Conservation (phyloP, 1,140 invertebrate genomes). For the Augochlora pura region DNA sequence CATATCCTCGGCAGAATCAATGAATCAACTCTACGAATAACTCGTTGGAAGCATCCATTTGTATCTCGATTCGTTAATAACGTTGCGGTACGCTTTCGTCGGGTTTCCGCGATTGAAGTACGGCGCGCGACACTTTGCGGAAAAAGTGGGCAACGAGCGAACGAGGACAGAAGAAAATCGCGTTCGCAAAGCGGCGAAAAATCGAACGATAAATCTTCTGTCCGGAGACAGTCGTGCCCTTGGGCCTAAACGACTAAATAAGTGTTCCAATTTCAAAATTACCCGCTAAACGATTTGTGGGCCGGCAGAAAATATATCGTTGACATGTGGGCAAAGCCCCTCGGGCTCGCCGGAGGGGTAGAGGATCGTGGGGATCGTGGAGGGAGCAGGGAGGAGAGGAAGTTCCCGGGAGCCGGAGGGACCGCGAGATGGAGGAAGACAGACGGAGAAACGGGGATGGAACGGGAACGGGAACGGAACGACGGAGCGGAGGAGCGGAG, state of each 20-base stretch:
- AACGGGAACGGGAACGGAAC: neutral
- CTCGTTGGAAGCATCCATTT: slow-evolving; percentile 21
- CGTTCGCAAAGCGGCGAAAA: slow-evolving; percentile 61
- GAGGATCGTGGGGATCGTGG: no score
- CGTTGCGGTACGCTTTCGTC: neutral
- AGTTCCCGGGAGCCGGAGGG: slow-evolving; percentile 22
- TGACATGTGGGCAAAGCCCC: slow-evolving; percentile 77
- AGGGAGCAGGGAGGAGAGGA: neutral
- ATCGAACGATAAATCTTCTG: slow-evolving; percentile 61
- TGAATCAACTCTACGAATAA: slow-evolving; percentile 3
- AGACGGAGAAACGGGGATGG: slow-evolving; percentile 32
- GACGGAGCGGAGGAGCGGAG: slow-evolving; percentile 14
- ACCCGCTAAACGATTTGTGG: slow-evolving; percentile 79
- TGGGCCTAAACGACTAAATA: slow-evolving; percentile 78
- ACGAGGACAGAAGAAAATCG: slow-evolving; percentile 6
- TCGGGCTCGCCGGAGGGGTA: slow-evolving; percentile 49
- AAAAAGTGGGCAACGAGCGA: no score
- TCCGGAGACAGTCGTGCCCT: slow-evolving; percentile 63
- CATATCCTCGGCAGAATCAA: neutral
- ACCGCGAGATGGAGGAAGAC: neutral
- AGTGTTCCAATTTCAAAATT: slow-evolving; percentile 80
- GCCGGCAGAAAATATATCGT: slow-evolving; percentile 79
- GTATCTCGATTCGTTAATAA: neutral
- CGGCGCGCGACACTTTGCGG: no score
- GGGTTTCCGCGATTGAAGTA: no score